These are phyloP conservation scores for Dreissena rostriformis DNA, from an alignment of 1,140 invertebrate genomes.

Conservation along the genomic window DNA sequence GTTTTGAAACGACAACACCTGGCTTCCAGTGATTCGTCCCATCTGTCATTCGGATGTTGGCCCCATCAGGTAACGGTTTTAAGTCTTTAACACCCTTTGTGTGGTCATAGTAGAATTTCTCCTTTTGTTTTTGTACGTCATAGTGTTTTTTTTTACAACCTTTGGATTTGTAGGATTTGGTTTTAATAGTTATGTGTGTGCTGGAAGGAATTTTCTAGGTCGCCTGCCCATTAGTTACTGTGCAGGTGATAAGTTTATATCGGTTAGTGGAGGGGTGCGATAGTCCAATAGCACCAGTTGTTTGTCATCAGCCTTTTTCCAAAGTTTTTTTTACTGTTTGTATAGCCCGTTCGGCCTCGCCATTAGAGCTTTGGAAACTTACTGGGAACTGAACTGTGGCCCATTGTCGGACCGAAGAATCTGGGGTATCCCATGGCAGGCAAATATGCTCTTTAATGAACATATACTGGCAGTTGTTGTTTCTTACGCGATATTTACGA, in stretches of 20 bases:
- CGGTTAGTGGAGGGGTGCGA: conserved; percentile 57
- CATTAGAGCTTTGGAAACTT: conserved; percentile 72
- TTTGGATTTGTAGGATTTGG: conserved; percentile 39
- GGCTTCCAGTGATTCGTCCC: conserved; percentile 25
- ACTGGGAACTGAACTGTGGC: conserved; percentile 77
- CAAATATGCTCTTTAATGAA: conserved; percentile 34
- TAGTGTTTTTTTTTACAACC: conserved; percentile 38
- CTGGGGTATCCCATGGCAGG: conserved; percentile 44
- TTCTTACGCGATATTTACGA: conserved; percentile 15
- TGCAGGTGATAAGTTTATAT: conserved; percentile 53
- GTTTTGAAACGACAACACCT: conserved; percentile 22
- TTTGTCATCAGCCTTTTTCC: conserved; percentile 29
- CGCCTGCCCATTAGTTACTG: conserved; percentile 64
- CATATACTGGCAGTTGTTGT: conserved; percentile 33
- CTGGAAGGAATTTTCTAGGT: conserved; percentile 56
- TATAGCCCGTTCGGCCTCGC: conserved; percentile 61
- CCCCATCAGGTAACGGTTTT: neutral
- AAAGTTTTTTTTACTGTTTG: conserved; percentile 59
- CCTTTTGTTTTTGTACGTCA: conserved; percentile 44
- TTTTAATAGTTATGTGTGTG: conserved; percentile 28
- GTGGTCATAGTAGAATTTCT: conserved; percentile 55
- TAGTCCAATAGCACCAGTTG: conserved; percentile 55
- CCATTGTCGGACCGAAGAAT: conserved; percentile 80
- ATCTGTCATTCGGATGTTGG: neutral
- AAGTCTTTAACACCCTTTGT: conserved; percentile 22